Base-by-base conservation (phyloP, 1,140 invertebrate species). In the Lethrus apterus region DNA sequence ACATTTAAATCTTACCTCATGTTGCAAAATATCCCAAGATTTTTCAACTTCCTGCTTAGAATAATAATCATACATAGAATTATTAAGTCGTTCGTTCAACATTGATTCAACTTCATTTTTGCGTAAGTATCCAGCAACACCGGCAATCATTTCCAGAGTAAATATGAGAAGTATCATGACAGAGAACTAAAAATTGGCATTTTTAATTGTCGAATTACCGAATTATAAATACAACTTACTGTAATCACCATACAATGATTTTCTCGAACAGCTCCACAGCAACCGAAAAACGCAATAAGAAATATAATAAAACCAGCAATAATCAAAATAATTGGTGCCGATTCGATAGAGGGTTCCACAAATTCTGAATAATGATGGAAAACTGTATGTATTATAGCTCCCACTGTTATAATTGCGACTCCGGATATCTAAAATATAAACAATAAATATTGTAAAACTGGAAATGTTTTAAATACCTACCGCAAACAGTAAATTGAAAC, bases 241-340 rank as follows among this genome's bases (percentile, higher is more conserved):
- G 85, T 88, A 11, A 86, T 77, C 30, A 91, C 82, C 86, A 91
- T 89, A 69, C 86, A 90, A 54, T 86, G 81, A 59, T 84, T 89
- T 66, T 92, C 88, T 58, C 85, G 85, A 2, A 88, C 71, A 10
- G 89, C 88, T 13, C 89, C 89, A 54, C 87, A 92, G 68, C 89
- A 93, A 49, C 89, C 89, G 50, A 92, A 83, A 72, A 91, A 90
- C 19, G 87, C 85, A 10, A 89, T 83, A 32, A 90, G 71, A 60
- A 89, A 86, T 55, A 90, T 83, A 32, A 89, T 76, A n/a, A 82
- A 67, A 18, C 87, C 88, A n/a, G 89, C 80, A 50, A 86, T 76
- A 55, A 91, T 89, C 50, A 92, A 75, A 14, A 92, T 72, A 26
- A 89, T 74, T 10, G 87, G 84, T 8, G 77, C 79, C 0, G 82